Base-by-base conservation (phyloP, 2,113 vertebrate genomes). In the Condylura cristata region DNA sequence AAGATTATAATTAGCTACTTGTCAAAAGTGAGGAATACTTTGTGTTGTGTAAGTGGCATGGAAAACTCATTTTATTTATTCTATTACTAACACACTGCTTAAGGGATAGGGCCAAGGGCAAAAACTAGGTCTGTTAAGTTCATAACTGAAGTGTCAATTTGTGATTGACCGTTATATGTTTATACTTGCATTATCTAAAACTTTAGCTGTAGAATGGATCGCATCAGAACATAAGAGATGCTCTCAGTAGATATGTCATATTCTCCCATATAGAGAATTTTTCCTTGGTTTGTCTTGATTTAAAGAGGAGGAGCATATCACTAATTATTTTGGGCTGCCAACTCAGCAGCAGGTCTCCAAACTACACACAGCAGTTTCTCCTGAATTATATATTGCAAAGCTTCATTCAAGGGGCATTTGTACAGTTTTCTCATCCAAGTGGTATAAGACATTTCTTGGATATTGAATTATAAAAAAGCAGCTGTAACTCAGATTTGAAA, bases 311-410 rank as follows among this genome's bases (percentile, higher is more conserved):
- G 8, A 26, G 78, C 82, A 26, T 48, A 17, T 61, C 41, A 53
- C 56, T 74, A 82, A 88, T 90, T 90, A 87, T 70, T 94, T 93
- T 82, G 51, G 56, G 46, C 48, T 90, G 56, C 68, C 72, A 90
- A 70, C 22, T 89, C 53, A 79, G 30, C 56, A 90, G 71, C 34
- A n/a, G 34, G 41, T 34, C 8, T 16, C 0, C 24, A 78, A 92
- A 61, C 48, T 86, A 37, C 41, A 75, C 13, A 48, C 3, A 66
- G 30, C 30, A 83, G 17, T 79, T 92, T 86, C 68, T 86, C 74
- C 82, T 83, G 44, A 95, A 95, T 92, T 94, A 51, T 30, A n/a
- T 53, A 68, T 56, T 83, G 60, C 28, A 86, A 92, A 90, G 17
- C 24, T 22, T 93, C 26, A 39, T 89, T 24, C 39, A 28, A 86